Evolutionary conservation across 2,797 vertebrate genomes (phyloP), one percentile per base, ranked within the genome.

Genomic region (Onychomys torridus): DNA sequence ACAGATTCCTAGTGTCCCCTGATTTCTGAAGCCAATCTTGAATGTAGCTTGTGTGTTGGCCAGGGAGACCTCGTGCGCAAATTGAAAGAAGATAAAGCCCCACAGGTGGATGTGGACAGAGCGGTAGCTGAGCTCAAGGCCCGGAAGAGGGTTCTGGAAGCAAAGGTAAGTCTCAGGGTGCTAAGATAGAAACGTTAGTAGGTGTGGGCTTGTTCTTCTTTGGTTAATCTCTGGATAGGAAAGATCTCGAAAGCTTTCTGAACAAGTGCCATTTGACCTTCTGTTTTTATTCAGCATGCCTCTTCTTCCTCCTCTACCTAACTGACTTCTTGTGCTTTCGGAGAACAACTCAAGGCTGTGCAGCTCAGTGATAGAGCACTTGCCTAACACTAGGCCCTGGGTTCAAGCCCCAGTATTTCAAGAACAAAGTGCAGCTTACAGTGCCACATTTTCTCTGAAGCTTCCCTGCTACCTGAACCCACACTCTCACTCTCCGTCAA

Each of bases 61-160:
- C 73, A 99, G 99, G 99, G 99, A 91, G 99, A 99, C 25, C 97
- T 99, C 81, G 99, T 99, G 81, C 99, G 99, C 67, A 99, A 99
- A 32, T 98, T 99, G 98, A 99, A 99, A 96, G 99, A 99, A 97
- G 99, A 99, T 43, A 99, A 99, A 10, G 99, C 98, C 93, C 99
- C 99, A 23, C 99, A 99, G 79, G 99, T 99, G 82, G 99, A 99
- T 90, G 97, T 99, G 40, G 99, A 99, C 92, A 99, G 98, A 98
- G 99, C 99, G 55, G 99, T 99, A n/a, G 99, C 99, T 73, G 99
- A 99, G 93, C 99, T 99, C 88, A 99, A 99, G 97, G 99, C 99
- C 57, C 99, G 99, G 77, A 99, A 99, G 98, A 99, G 99, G 95
- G 97, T 98, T 92, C 98, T 99, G 77, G 99, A 99, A 98, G 99